Conservation (phyloP, 1,140 invertebrate species). For the Saccostrea echinata region DNA sequence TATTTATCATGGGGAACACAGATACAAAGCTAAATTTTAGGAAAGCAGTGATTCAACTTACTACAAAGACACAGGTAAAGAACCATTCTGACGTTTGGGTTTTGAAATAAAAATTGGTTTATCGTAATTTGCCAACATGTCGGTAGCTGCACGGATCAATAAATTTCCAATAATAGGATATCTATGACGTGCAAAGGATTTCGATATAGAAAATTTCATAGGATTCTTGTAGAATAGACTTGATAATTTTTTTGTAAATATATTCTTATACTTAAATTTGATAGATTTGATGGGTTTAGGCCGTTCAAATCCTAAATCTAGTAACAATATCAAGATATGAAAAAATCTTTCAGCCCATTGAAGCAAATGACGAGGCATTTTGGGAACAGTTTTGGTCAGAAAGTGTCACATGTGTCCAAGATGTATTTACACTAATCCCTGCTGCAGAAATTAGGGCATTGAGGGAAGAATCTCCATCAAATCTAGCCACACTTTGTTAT, state of each 20-base stretch:
- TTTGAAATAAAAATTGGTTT: not conserved
- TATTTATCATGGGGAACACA: constrained; percentile 92
- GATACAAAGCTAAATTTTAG: constrained; percentile 98
- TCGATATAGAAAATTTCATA: not conserved
- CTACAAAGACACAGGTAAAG: constrained; percentile 94
- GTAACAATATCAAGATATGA: no score
- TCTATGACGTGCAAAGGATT: constrained; percentile 2
- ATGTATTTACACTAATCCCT: constrained; percentile 98
- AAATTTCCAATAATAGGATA: constrained; percentile 27
- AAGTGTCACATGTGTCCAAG: constrained; percentile 94
- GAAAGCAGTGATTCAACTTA: constrained; percentile 97
- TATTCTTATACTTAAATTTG: not conserved
- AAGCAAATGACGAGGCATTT: constrained; percentile 94
- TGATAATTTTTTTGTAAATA: not conserved
- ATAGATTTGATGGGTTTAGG: not conserved
- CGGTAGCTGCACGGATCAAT: constrained; percentile 38
- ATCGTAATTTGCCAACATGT: constrained; percentile 20
- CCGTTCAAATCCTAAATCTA: no score
- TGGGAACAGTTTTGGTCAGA: constrained; percentile 99
- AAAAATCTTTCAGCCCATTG: constrained; percentile 87
- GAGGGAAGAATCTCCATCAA: constrained; percentile 97
- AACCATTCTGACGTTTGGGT: not conserved
- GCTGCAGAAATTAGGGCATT: constrained; percentile 92
- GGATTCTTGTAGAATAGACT: not conserved
- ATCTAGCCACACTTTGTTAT: constrained; percentile 98